Percentiles rank a stretch among this genome's conserved stretches.
Evolutionary conservation across 2,888 invertebrate genomes (phyloP).

Genomic region (Acrobasis repandana): DNA sequence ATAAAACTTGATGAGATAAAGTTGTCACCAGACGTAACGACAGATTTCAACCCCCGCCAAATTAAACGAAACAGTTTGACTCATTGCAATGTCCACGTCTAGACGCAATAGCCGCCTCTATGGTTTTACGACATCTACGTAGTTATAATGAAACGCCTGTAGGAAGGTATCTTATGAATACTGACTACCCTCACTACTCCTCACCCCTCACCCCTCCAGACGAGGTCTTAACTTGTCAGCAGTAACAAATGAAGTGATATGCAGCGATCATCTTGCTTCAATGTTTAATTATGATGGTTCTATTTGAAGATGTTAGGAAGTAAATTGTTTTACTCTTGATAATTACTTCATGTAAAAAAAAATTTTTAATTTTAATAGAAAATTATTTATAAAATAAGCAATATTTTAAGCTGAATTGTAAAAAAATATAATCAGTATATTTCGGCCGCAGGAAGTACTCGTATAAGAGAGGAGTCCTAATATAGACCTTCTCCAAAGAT

Average conservation of each 20-base stretch:
- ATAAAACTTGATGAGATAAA: not conserved
- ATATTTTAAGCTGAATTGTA: no score
- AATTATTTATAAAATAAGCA: no score
- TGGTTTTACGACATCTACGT: conserved; percentile 44
- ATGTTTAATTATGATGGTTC: conserved; percentile 53
- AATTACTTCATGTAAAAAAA: no score
- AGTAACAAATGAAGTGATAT: conserved; percentile 65
- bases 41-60: conserved; percentile 4
- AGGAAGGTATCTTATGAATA: conserved; percentile 76
- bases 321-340: not conserved
- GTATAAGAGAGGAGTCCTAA: no score
- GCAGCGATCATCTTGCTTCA: conserved; percentile 55
- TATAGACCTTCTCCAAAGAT: no score
- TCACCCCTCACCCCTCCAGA: conserved; percentile 43
- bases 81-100: conserved; percentile 33
- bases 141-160: conserved; percentile 59
- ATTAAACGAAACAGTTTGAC: conserved; percentile 21
- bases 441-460: no score
- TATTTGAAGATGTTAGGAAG: not conserved
- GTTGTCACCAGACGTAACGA: conserved; percentile 3
- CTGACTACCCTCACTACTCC: conserved; percentile 51
- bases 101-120: conserved; percentile 42
- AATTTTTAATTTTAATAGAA: no score
- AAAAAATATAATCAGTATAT: no score
- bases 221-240: conserved; percentile 74